Base-by-base conservation (phyloP, 2,888 invertebrate species). In the Pelosia muscerda region DNA sequence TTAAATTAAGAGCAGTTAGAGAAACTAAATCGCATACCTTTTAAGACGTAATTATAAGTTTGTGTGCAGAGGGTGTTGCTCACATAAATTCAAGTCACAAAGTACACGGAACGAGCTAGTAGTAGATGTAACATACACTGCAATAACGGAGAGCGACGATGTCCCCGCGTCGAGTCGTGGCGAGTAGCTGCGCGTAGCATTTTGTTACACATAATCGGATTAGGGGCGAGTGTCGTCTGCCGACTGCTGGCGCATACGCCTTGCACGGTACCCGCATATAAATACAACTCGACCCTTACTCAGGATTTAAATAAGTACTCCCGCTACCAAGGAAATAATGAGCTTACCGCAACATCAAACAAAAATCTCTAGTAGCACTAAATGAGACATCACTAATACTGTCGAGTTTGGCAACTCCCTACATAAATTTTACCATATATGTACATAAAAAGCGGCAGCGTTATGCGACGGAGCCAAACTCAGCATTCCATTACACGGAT, bases 121-220 rank as follows among this genome's bases (percentile, higher is more conserved):
- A 72, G 78, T 76, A 77, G 69, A 74, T 81, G 83, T 83, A 86
- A 85, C 80, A 72, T 81, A 84, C 77, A 84, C 84, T 83, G 79
- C 78, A 83, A 78, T 81, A 86, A 83, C 81, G 78, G 69, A 72
- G 81, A 76, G 65, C 62, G 31, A 34, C 63, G 63, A 63, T 42
- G 72, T 63, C 63, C 55, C 53, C 69, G 68, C 68, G 70, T 61
- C 71, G 63, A 76, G 79, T 75, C 76, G 69, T 86, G 84, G 77
- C 81, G 83, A 84, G 79, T 83, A 87, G 85, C 83, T 85, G 85
- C 88, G 88, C 76, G 84, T 83, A 90, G 92, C 92, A 90, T 94
- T 94, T 93, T 93, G 94, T 93, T 93, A 91, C 92, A 91, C 86
- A 84, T 93, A 93, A 93, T 92, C 92, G 86, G 92, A 93, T 94